A percentile compares a stretch with the other conserved stretches of the same genome.
These are phyloP conservation scores for Rana temporaria DNA, from an alignment of 2,113 vertebrate genomes.

Conservation along the genomic window DNA sequence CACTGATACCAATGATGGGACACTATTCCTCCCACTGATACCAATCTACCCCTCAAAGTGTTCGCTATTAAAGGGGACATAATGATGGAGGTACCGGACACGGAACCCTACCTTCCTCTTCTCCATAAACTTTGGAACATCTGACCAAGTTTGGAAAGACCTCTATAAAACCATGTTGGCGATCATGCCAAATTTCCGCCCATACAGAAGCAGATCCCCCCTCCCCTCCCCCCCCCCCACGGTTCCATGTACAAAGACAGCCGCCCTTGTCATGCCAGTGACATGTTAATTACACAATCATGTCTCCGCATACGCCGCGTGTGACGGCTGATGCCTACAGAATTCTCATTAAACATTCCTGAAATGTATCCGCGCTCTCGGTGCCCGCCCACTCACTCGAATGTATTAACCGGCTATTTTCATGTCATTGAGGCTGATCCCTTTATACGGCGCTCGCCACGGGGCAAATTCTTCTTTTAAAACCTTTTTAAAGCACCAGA, in stretches of 20 bases:
- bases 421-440: background rate
- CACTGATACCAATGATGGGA: too few relatives aligned
- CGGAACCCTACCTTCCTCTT: too few relatives aligned
- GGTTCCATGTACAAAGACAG: background rate
- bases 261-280: background rate
- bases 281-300: slow-evolving; percentile 2
- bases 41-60: too few relatives aligned
- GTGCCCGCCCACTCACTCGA: background rate
- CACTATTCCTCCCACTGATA: too few relatives aligned
- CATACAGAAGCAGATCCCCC: background rate
- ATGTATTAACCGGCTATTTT: slow-evolving; percentile 9
- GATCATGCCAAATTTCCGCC: too few relatives aligned
- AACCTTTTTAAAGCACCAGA: too few relatives aligned
- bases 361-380: background rate
- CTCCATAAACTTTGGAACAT: too few relatives aligned
- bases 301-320: background rate
- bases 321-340: background rate
- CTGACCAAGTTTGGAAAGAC: too few relatives aligned
- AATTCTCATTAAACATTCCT: slow-evolving; percentile 21
- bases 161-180: too few relatives aligned
- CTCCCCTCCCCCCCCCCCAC: background rate
- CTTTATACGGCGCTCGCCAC: background rate
- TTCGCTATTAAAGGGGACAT: too few relatives aligned
- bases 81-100: too few relatives aligned
- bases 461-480: too few relatives aligned